Percentiles rank a stretch among this genome's conserved stretches.
Conservation (phyloP, 1,140 invertebrate species). For the Anoplolepis gracilipes region DNA sequence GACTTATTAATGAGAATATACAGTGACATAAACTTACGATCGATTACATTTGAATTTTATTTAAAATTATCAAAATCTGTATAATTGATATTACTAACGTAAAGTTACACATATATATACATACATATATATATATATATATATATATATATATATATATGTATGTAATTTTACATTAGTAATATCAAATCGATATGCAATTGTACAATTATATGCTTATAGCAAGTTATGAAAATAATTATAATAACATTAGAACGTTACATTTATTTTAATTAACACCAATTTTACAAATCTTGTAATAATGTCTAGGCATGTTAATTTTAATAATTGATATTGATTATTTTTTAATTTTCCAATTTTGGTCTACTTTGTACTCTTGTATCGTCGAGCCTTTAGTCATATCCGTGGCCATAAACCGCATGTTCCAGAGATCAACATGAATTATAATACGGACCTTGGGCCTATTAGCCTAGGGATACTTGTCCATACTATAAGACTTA, state of each 20-base stretch:
- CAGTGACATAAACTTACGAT: slow-evolving; percentile 8
- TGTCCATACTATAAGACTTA: slow-evolving; percentile 86
- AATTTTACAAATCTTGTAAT: background rate
- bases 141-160: background rate
- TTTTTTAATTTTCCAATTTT: background rate
- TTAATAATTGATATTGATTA: slow-evolving; percentile 6
- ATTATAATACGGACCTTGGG: slow-evolving; percentile 80
- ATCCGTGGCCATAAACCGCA: slow-evolving; percentile 66
- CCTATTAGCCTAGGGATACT: slow-evolving; percentile 83
- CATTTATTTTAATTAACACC: background rate
- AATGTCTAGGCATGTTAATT: background rate
- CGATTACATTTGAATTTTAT: background rate
- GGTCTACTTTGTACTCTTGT: background rate
- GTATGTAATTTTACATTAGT: background rate
- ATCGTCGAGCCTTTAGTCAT: background rate
- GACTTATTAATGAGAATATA: background rate
- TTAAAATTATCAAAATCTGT: no score
- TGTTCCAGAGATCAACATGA: slow-evolving; percentile 71
- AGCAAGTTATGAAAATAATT: background rate
- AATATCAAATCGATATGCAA: slow-evolving; percentile 1
- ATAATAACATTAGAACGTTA: slow-evolving; percentile 22
- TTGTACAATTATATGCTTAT: background rate
- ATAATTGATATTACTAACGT: no score
- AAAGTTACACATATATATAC: no score
- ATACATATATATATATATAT: no score